Evolutionary conservation across 2,797 vertebrate genomes (phyloP).

Genomic region (Threskiornis aethiopicus): DNA sequence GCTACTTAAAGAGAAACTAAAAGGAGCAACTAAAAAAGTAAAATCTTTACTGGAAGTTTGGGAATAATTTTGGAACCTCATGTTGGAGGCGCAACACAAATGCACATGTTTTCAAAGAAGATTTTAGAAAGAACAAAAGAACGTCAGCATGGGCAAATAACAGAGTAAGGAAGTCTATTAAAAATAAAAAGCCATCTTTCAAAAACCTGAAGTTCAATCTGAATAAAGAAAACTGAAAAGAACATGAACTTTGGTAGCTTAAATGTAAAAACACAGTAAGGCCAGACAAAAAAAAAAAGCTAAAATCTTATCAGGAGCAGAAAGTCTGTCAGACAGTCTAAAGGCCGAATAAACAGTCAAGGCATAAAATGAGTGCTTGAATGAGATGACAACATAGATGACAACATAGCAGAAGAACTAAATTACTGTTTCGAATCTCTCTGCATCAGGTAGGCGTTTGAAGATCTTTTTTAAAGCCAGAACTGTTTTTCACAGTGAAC

Average conservation of each 20-base stretch:
- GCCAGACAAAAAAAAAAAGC: neutral
- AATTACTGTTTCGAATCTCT: neutral
- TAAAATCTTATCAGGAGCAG: neutral
- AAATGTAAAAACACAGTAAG: neutral
- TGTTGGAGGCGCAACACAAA: neutral
- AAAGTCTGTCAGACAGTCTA: neutral
- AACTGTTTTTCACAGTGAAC: neutral
- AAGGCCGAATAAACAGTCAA: neutral
- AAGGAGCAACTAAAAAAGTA: neutral
- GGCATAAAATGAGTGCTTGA: neutral
- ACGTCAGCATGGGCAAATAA: neutral
- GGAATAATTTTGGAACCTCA: neutral
- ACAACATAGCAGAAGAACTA: neutral
- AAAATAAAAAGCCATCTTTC: neutral
- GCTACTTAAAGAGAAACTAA: neutral
- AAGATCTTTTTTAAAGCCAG: neutral
- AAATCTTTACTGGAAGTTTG: neutral
- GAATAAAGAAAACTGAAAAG: neutral
- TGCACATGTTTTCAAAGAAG: neutral
- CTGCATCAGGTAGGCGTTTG: neutral
- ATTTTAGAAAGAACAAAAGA: neutral
- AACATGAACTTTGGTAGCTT: neutral
- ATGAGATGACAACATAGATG: neutral
- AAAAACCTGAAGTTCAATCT: neutral
- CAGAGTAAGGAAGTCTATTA: neutral